phyloP scores from a whole-genome alignment of 2,797 vertebrate genomes.

The Platyrinchus mystaceus region DNA sequence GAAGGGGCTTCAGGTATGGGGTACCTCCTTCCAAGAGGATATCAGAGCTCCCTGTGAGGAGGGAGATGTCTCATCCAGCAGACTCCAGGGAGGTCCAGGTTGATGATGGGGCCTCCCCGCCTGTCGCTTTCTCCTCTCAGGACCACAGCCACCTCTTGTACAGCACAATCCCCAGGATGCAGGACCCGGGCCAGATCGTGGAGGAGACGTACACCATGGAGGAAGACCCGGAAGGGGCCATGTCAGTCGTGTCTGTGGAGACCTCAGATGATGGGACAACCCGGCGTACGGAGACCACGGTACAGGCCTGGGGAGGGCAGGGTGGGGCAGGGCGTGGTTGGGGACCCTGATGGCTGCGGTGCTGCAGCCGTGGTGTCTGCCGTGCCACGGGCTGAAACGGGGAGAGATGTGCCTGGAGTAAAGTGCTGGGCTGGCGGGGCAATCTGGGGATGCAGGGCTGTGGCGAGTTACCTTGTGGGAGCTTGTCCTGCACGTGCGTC shows the following conservation, averaged over 20 bases:
- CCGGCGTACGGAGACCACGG: slow-evolving; percentile 90
- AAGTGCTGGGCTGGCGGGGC: neutral
- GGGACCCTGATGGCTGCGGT: neutral
- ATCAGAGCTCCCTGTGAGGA: neutral
- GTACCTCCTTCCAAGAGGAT: neutral
- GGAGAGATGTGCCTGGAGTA: neutral
- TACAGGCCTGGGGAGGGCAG: slow-evolving; percentile 22
- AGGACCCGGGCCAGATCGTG: slow-evolving; percentile 89
- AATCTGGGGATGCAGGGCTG: fast-evolving
- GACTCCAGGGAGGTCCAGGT: neutral
- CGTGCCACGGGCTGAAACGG: neutral
- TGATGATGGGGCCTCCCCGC: neutral
- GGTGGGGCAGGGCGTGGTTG: neutral
- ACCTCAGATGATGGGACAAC: slow-evolving; percentile 89
- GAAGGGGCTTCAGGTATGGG: neutral
- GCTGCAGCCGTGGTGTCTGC: neutral
- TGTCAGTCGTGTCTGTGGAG: slow-evolving; percentile 87
- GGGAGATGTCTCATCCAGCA: neutral
- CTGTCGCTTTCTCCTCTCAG: neutral
- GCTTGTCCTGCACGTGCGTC: fast-evolving
- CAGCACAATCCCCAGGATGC: slow-evolving; percentile 85
- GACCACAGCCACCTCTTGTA: slow-evolving; percentile 80
- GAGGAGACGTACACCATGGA: slow-evolving; percentile 87
- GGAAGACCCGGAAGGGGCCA: slow-evolving; percentile 84
- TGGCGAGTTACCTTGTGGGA: neutral